Base-by-base conservation (phyloP, 1,140 invertebrate genomes). In the Bombus sibiricus region DNA sequence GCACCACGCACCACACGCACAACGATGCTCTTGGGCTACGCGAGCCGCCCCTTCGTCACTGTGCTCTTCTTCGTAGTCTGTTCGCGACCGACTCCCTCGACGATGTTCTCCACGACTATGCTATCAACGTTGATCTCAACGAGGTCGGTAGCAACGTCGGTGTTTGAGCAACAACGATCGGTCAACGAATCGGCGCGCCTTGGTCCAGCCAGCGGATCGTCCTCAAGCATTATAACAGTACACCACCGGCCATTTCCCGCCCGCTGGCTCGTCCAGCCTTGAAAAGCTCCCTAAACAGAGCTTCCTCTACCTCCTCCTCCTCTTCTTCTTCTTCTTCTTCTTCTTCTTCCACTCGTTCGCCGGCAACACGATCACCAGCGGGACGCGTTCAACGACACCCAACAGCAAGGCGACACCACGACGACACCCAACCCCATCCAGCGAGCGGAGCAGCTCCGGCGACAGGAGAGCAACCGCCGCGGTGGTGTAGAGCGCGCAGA, bases 401-500 rank as follows among this genome's bases (percentile, higher is more conserved):
- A 25, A 69, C 68, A 18, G 47, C 47, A 53, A 53, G 47, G 18
- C 47, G 47, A 53, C 13, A 64, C 62, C 62, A 39, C 39, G 41
- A 74, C 43, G 76, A 59, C 86, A n/a, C 34, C 47, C 77, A 69
- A 78, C 69, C 83, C 79, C 84, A 82, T 82, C 84, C 84, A 74
- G 79, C 76, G 43, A 69, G 39, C 43, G 71, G 72, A 75, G 83
- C 81, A 76, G 69, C 68, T 37, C n/a, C 74, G 22, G 47, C 43
- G 74, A 57, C 74, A 13, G 53, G 53, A 37, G 74, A 59, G 73
- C 28, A 74, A 74, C 73, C 73, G 73, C 73, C 73, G 73, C 43
- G 73, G 57, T 57, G 62, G 66, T 62, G 71, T n/a, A 41, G 71
- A 73, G 85, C 81, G 88, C 88, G 88, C 85, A 81, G 85, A 89